Conservation (phyloP, 1,140 invertebrate species). For the Drosophila azteca region DNA sequence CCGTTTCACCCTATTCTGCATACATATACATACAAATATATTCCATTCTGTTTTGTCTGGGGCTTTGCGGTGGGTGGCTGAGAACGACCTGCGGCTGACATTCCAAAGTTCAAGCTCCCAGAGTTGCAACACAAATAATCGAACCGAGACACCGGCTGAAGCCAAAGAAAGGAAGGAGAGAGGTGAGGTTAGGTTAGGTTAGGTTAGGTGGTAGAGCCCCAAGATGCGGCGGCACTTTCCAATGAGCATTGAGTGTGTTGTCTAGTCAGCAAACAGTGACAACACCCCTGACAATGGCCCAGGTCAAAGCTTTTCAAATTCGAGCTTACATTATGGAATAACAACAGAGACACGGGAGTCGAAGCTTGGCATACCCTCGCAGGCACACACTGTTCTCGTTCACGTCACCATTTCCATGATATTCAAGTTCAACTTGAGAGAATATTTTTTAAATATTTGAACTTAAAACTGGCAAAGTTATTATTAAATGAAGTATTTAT, state of each 20-base stretch:
- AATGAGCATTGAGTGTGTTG: background rate
- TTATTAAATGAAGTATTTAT: no score
- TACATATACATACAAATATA: background rate
- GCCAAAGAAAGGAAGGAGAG: background rate
- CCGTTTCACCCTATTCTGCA: slow-evolving; percentile 2
- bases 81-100: background rate
- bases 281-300: slow-evolving; percentile 32
- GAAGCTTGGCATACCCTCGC: no score
- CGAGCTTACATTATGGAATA: background rate
- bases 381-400: no score
- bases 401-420: no score
- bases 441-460: no score
- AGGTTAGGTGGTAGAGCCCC: no score
- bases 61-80: background rate
- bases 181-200: no score
- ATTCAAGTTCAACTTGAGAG: no score
- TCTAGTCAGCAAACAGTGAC: background rate
- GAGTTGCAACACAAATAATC: background rate
- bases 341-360: no score
- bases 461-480: no score
- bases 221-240: no score
- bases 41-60: background rate
- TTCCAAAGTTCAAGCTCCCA: slow-evolving; percentile 6
- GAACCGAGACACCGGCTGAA: background rate
- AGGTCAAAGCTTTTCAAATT: slow-evolving; percentile 13